phyloP scores from a whole-genome alignment of 2,888 invertebrate genomes.

The Platycheirus rosarum region DNA sequence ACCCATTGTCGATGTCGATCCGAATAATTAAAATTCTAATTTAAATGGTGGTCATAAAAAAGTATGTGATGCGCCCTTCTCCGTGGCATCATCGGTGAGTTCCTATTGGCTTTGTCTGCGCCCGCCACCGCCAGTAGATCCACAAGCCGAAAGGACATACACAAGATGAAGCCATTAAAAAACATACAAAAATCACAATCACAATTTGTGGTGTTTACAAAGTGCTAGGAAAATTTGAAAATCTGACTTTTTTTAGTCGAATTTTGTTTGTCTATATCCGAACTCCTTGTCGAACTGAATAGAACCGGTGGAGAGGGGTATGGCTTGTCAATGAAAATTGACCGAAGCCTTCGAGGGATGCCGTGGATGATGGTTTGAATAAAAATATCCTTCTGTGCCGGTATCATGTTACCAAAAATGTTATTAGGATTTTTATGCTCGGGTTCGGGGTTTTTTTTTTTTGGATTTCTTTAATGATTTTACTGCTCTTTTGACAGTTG shows the following conservation, averaged over 20 bases:
- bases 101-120: slow-evolving; percentile 33
- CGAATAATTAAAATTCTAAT: slow-evolving; percentile 74
- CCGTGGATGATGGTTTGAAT: slow-evolving; percentile 49
- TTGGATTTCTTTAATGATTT: slow-evolving; percentile 67
- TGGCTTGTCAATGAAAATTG: slow-evolving; percentile 70
- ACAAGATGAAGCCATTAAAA: slow-evolving; percentile 72
- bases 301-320: slow-evolving; percentile 34
- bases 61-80: slow-evolving; percentile 61
- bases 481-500: slow-evolving; percentile 74
- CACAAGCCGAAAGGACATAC: slow-evolving; percentile 58
- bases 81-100: neutral
- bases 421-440: slow-evolving; percentile 69
- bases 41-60: slow-evolving; percentile 73
- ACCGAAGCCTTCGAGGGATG: slow-evolving; percentile 68
- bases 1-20: slow-evolving; percentile 63
- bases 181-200: slow-evolving; percentile 71
- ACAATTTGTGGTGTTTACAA: slow-evolving; percentile 72
- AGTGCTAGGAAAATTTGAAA: slow-evolving; percentile 73
- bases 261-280: slow-evolving; percentile 56
- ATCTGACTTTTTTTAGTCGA: slow-evolving; percentile 68
- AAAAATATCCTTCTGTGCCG: slow-evolving; percentile 67
- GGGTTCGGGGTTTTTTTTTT: slow-evolving; percentile 41
- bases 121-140: slow-evolving; percentile 13
- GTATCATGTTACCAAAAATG: slow-evolving; percentile 73
- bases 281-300: neutral